Conservation (phyloP, 1,140 invertebrate species). For the Drosophila tani region DNA sequence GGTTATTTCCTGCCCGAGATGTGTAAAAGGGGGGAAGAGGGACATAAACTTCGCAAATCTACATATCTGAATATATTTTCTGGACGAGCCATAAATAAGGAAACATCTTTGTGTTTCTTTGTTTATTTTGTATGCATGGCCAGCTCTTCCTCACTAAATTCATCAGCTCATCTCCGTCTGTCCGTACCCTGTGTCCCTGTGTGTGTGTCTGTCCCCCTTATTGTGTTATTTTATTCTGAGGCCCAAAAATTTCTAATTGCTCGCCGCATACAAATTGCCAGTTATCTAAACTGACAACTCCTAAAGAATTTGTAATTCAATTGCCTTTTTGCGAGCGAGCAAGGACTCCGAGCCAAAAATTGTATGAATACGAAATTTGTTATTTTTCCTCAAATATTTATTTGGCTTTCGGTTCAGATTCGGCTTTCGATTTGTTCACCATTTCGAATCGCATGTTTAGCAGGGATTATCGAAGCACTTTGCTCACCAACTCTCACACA, state of each 20-base stretch:
- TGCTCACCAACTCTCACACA: constrained; percentile 24
- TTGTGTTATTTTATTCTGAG: constrained; percentile 38
- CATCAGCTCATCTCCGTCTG: constrained; percentile 48
- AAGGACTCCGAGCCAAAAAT: constrained; percentile 4
- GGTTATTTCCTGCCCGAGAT: constrained; percentile 24
- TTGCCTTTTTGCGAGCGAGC: constrained; percentile 6
- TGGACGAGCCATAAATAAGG: constrained; percentile 61
- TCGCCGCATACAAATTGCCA: constrained; percentile 58
- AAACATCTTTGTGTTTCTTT: constrained; percentile 60
- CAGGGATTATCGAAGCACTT: constrained; percentile 55
- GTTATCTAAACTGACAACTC: constrained; percentile 60
- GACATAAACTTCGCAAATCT: constrained; percentile 46
- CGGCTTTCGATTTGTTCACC: constrained; percentile 23
- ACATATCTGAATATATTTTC: constrained; percentile 63
- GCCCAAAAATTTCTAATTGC: constrained; percentile 56
- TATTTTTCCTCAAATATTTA: constrained; percentile 31
- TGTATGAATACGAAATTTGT: constrained; percentile 32
- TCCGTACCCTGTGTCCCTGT: not conserved
- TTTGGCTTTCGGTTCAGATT: constrained; percentile 12
- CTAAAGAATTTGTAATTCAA: constrained; percentile 50
- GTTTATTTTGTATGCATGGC: constrained; percentile 66
- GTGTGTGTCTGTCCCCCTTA: constrained; percentile 12
- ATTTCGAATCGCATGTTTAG: constrained; percentile 56
- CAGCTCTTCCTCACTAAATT: constrained; percentile 46
- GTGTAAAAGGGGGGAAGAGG: constrained; percentile 6